Evolutionary conservation across 2,797 vertebrate genomes (phyloP), one percentile per base, ranked within the genome.

Genomic region (Mormyrus hasselquistii): DNA sequence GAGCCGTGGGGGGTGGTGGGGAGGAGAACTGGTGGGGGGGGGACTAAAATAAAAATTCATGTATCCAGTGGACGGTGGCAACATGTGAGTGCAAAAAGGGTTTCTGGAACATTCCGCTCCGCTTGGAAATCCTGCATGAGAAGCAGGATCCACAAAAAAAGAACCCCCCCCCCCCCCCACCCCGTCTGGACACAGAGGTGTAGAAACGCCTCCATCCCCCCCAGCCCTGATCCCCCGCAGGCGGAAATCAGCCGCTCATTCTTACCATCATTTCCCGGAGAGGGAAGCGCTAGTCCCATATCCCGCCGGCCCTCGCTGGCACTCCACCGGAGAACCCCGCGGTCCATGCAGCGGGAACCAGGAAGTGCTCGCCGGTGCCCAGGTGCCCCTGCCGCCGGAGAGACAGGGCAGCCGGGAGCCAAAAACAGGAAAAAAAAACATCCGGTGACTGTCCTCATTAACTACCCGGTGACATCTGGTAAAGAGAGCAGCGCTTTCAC

Each of bases 391-490:
- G 59, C 59, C 22, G 22, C 73, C 16, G 29, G 88, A 69, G 87
- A 89, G 87, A 88, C 90, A 91, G 90, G 79, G 89, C 87, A 84
- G 59, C 84, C 88, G 89, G 92, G 91, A 91, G 92, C 92, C 76
- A 29, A 5, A 29, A 69, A 1, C 9, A 25, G 90, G 91, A 93
- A 91, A 91, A 93, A 91, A 92, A 94, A 94, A 92, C 89, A 93
- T 94, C 90, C 87, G 90, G 90, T 82, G 88, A 90, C 91, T 16
- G 87, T 90, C 90, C 92, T 94, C 93, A 93, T 92, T 92, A 93
- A 90, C 92, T 87, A 89, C 65, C 89, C 59, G 84, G 91, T 93
- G 94, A 94, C 92, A 90, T 91, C 93, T 88, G 44, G 65, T 90
- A 91, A 92, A 94, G 93, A 92, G 92, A 92, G 89, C 89, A 55